Evolutionary conservation across 2,797 vertebrate species (phyloP).

Genomic region (Rhinoraja longicauda): DNA sequence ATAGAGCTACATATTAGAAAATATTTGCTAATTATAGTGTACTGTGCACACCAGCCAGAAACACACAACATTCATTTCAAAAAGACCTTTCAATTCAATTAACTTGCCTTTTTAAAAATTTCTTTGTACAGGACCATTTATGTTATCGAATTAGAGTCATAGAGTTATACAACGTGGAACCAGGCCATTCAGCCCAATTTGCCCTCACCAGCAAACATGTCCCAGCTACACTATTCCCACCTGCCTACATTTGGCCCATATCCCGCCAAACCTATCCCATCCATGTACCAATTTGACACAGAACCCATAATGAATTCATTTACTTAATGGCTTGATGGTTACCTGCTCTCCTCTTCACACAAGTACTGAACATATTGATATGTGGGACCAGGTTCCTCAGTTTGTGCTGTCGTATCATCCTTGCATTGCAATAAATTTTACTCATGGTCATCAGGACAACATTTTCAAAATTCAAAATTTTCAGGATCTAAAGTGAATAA

Average conservation of each 20-base stretch:
- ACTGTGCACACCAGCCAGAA: background rate
- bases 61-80: too few species aligned
- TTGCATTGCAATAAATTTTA: background rate
- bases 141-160: background rate
- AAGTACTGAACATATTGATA: background rate
- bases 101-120: background rate
- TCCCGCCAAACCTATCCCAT: too few species aligned
- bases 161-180: background rate
- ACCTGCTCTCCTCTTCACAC: slow-evolving; percentile 1
- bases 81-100: background rate
- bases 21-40: background rate
- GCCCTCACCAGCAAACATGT: too few species aligned
- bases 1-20: background rate
- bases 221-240: too few species aligned
- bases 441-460: background rate
- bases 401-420: background rate
- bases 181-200: too few species aligned
- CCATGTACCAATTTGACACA: too few species aligned
- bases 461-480: background rate
- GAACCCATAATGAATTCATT: background rate
- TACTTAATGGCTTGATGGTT: background rate
- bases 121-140: background rate
- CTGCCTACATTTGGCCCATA: too few species aligned
- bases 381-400: background rate
- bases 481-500: too few species aligned